Base-by-base conservation (phyloP, 2,888 invertebrate genomes). In the Lochmaea capreae region DNA sequence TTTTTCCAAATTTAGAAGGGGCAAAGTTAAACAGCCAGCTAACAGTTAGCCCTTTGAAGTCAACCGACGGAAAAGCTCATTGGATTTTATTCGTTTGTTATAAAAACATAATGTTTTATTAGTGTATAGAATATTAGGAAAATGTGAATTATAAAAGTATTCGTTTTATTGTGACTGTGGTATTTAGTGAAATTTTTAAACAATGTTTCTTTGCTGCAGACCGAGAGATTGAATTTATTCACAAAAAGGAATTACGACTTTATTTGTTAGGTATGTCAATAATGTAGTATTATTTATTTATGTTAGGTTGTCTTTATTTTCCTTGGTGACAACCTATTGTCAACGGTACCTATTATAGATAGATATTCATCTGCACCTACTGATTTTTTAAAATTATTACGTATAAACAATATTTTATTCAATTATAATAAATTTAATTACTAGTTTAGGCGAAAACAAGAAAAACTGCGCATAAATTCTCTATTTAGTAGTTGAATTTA, bases 1-100 rank as follows among this genome's bases (percentile, higher is more conserved):
- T 85, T 86, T 86, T 85, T 79, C 81, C 80, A 82, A 81, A 83
- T 81, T 84, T 83, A 83, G 82, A 82, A 83, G 84, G 84, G 83
- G 80, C 83, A 83, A 84, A 84, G 83, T 84, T 83, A 79, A 78
- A 79, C 78, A 77, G 81, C 77, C 77, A 79, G 79, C 77, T 72
- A 73, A 77, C 74, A 78, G 79, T 78, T 80, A 79, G 79, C 79
- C 77, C 77, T 78, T 77, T 74, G 76, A 77, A 79, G 80, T 75
- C 80, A 77, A 76, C 79, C 72, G 73, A 77, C 77, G 77, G 46
- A 74, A 68, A 69, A 70, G 22, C 58, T 70, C 18, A 46, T 58
- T 71, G 49, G 58, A 59, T 42, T 73, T 33, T 42, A 62, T 61
- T 67, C 52, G 33, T 58, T 71, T 58, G 57, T 65, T 69, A 42